These are phyloP conservation scores for Nasua narica DNA, from an alignment of 2,797 vertebrate genomes.

Conservation along the genomic window DNA sequence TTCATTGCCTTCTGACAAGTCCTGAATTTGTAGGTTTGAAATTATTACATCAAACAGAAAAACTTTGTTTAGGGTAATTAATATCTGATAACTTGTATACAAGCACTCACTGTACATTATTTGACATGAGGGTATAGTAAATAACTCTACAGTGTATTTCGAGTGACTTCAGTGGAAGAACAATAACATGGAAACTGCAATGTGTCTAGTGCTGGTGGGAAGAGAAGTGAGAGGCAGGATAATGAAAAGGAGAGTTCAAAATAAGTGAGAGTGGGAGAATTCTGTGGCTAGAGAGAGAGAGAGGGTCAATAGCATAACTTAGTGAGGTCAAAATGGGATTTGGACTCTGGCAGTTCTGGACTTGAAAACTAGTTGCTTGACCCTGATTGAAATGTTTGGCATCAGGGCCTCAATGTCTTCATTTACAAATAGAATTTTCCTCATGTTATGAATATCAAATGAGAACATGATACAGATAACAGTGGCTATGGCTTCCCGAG, in stretches of 20 bases:
- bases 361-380: background rate
- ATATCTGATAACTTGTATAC: background rate
- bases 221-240: background rate
- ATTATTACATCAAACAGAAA: background rate
- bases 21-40: background rate
- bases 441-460: background rate
- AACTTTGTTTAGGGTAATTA: background rate
- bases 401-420: background rate
- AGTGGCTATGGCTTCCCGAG: background rate
- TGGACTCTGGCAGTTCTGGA: background rate
- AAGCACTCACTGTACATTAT: background rate
- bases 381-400: background rate
- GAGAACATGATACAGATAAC: background rate
- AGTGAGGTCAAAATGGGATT: background rate
- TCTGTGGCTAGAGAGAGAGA: no score
- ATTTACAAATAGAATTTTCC: background rate
- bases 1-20: conserved; percentile 10
- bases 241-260: background rate
- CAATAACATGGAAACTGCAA: background rate
- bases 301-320: background rate
- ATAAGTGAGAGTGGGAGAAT: background rate
- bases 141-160: background rate
- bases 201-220: background rate
- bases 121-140: background rate
- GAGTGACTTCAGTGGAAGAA: background rate